These are phyloP conservation scores for Ptiloglossa arizonensis DNA, from an alignment of 1,140 invertebrate genomes.

Conservation along the genomic window DNA sequence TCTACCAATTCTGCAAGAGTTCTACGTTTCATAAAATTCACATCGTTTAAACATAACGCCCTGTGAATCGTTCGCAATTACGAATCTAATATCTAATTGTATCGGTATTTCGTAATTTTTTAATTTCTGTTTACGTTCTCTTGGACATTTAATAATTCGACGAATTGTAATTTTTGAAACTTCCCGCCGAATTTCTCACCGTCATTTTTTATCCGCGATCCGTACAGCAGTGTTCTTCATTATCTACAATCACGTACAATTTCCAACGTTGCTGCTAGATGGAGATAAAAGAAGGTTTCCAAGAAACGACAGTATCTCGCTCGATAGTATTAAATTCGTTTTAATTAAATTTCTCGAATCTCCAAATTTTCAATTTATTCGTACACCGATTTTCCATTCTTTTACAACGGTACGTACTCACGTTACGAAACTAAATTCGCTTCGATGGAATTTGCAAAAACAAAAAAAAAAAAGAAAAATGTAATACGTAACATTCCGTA, in stretches of 20 bases:
- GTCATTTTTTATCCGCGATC: background rate
- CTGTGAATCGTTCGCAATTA: no score
- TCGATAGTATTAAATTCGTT: no score
- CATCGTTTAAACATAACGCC: no score
- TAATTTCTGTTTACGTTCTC: background rate
- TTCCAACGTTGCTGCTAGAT: constrained; percentile 31
- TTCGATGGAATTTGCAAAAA: background rate
- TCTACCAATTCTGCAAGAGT: no score
- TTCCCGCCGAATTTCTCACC: background rate
- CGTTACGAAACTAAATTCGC: no score
- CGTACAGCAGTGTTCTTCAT: constrained; percentile 29
- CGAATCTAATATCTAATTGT: no score
- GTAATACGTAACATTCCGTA: background rate
- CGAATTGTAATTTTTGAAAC: background rate
- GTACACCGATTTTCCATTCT: no score
- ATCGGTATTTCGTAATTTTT: no score
- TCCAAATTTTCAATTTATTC: background rate
- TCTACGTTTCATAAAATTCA: no score
- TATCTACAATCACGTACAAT: constrained; percentile 36
- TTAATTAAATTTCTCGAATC: no score
- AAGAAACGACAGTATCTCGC: no score
- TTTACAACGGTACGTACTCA: background rate
- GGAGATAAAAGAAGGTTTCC: background rate
- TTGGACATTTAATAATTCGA: background rate
- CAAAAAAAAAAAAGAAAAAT: background rate